These are phyloP conservation scores for Dromaius novaehollandiae DNA, from an alignment of 2,113 vertebrate species.

Conservation along the genomic window DNA sequence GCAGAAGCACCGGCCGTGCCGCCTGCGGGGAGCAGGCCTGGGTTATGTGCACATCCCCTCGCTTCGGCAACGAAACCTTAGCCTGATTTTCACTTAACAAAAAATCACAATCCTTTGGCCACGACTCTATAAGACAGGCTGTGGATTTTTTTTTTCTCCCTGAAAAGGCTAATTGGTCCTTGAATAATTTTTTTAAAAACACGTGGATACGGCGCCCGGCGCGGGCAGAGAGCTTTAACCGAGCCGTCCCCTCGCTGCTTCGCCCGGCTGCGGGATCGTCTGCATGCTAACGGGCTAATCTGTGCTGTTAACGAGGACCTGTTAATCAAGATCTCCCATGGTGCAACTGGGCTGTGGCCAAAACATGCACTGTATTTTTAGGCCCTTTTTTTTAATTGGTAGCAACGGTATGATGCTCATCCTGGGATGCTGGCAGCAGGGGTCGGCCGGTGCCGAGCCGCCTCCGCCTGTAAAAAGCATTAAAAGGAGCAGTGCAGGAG, in stretches of 20 bases:
- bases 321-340: constrained; percentile 28
- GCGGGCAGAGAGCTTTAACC: not conserved
- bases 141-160: not conserved
- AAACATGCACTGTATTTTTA: too few relatives aligned
- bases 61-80: constrained; percentile 25
- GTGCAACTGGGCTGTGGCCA: not conserved
- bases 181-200: not conserved
- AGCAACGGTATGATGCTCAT: too few relatives aligned
- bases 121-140: not conserved
- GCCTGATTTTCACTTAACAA: not conserved
- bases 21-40: constrained; percentile 19
- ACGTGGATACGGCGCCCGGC: too few relatives aligned
- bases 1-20: too few relatives aligned
- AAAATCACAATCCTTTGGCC: not conserved
- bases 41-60: constrained; percentile 14
- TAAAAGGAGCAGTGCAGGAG: too few relatives aligned
- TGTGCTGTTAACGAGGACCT: constrained; percentile 38
- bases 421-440: too few relatives aligned
- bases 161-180: not conserved
- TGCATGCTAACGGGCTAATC: constrained; percentile 40
- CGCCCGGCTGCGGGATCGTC: not conserved
- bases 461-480: too few relatives aligned
- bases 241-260: not conserved
- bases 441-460: too few relatives aligned
- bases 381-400: too few relatives aligned